Base-by-base conservation (phyloP, 2,797 vertebrate genomes). In the Propithecus deckenii region DNA sequence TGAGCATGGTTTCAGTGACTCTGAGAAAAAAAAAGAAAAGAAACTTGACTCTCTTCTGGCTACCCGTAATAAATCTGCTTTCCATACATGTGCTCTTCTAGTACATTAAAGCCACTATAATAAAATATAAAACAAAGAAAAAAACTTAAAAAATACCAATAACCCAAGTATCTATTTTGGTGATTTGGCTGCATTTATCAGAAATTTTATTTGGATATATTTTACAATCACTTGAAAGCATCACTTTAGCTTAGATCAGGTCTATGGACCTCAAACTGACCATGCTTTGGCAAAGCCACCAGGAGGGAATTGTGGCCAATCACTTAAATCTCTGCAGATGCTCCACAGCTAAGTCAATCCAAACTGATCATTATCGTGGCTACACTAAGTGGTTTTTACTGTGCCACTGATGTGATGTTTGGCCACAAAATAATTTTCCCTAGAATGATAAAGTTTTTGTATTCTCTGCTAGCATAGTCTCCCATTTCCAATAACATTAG, bases 321-420 rank as follows among this genome's bases (percentile, higher is more conserved):
- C 25, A 25, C 7, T 52, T 94, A 86, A 90, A 69, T 94, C 80
- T 79, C 87, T 94, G 52, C 78, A 97, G 93, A 94, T 95, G 88
- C 52, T 94, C 67, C 87, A 14, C 69, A 59, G 55, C 61, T 88
- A 41, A 91, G 61, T 79, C 85, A 71, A 8, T 90, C 72, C 67
- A 97, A 48, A 86, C 57, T n/a, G 85, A 78, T 75, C 20, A 4
- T 93, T 92, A 32, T 0, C 80, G 48, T 92, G 76, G 65, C 52
- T 41, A 76, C 32, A 79, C 17, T 87, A 69, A 86, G 46, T 91
- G 63, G 11, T 86, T 93, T 96, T 95, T 72, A 86, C 69, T 41
- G 2, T 61, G 0, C 48, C 88, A n/a, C 7, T 10, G n/a, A 50
- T 0, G 0, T 46, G 35, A 85, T 76, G 18, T 5, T 85, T 91